These are phyloP conservation scores for Lycocerus yunnanus DNA, from an alignment of 2,888 invertebrate genomes.

Conservation along the genomic window DNA sequence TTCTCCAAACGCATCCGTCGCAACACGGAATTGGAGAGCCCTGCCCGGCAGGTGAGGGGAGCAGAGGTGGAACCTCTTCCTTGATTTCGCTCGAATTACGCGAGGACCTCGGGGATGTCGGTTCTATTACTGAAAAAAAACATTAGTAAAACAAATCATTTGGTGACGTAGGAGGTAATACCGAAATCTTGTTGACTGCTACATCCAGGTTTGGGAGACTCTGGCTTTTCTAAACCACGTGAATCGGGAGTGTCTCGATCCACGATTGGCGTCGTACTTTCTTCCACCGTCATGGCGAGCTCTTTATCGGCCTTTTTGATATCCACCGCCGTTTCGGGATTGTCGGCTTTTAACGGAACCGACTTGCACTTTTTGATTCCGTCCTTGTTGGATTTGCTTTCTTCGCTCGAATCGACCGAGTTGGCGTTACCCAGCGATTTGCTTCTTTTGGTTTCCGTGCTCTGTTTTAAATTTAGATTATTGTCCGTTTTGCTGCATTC, in stretches of 20 bases:
- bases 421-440: slow-evolving; percentile 47
- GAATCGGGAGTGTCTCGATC: slow-evolving; percentile 46
- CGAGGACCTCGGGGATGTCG: slow-evolving; percentile 48
- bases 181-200: slow-evolving; percentile 51
- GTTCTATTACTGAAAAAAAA: slow-evolving; percentile 8
- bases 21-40: slow-evolving; percentile 56
- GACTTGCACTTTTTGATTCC: slow-evolving; percentile 47
- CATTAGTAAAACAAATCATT: background rate
- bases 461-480: slow-evolving; percentile 40
- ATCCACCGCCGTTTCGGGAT: slow-evolving; percentile 5
- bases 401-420: slow-evolving; percentile 44
- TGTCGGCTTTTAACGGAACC: slow-evolving; percentile 44
- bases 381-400: slow-evolving; percentile 41
- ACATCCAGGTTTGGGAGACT: slow-evolving; percentile 53
- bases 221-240: slow-evolving; percentile 38
- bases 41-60: slow-evolving; percentile 47
- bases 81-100: slow-evolving; percentile 47
- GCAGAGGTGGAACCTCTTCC: slow-evolving; percentile 40
- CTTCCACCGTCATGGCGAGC: slow-evolving; percentile 45
- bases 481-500: slow-evolving; percentile 36
- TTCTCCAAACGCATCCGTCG: slow-evolving; percentile 74
- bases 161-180: too few species aligned
- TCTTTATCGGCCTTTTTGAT: background rate
- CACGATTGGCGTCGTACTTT: slow-evolving; percentile 44
- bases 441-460: slow-evolving; percentile 46